Percentiles rank a stretch among this genome's conserved stretches.
Conservation (phyloP, 2,888 invertebrate genomes). For the Bursaphelenchus okinawaensis region DNA sequence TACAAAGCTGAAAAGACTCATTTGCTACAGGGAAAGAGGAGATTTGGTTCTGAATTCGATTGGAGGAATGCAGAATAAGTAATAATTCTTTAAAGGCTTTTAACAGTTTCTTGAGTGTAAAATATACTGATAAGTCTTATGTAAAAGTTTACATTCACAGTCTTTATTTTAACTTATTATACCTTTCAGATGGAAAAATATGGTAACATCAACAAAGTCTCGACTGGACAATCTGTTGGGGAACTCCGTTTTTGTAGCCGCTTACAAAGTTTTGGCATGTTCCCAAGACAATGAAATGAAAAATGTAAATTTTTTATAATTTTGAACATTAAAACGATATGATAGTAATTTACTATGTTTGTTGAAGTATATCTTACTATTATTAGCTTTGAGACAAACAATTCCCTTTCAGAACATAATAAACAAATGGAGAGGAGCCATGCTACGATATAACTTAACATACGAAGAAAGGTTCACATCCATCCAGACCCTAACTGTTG, state of each 20-base stretch:
- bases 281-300: slow-evolving; percentile 8
- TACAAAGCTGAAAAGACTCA: slow-evolving; percentile 3
- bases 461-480: slow-evolving; percentile 19
- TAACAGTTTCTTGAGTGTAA: no score
- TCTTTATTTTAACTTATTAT: not conserved
- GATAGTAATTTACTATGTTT: no score
- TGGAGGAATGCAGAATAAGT: slow-evolving; percentile 8
- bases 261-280: slow-evolving; percentile 16
- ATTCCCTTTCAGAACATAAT: slow-evolving; percentile 12
- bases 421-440: slow-evolving; percentile 16
- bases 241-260: slow-evolving; percentile 23
- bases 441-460: slow-evolving; percentile 14
- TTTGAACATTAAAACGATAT: not conserved
- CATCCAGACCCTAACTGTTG: slow-evolving; percentile 7
- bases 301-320: slow-evolving; percentile 6
- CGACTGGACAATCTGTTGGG: slow-evolving; percentile 19
- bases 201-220: slow-evolving; percentile 20
- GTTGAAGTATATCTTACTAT: no score
- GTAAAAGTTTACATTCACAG: no score
- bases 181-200: slow-evolving; percentile 10
- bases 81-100: not conserved
- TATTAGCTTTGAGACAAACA: no score
- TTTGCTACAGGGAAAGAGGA: slow-evolving; percentile 16
- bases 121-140: no score
- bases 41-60: slow-evolving; percentile 15